Conservation (phyloP, 2,797 vertebrate species). For the Limosa lapponica region DNA sequence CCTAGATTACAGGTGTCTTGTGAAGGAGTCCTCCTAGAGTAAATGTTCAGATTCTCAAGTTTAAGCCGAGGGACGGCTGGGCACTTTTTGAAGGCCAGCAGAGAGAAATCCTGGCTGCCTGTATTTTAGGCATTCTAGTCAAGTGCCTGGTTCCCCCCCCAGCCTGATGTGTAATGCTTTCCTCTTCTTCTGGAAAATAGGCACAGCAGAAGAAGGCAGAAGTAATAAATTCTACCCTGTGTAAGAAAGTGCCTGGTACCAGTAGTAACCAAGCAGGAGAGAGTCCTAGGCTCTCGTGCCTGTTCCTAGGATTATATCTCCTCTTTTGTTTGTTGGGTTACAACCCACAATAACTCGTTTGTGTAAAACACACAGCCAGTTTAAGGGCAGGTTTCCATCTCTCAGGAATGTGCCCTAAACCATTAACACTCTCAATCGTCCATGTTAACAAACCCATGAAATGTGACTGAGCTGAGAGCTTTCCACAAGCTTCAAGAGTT, state of each 20-base stretch:
- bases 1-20: neutral
- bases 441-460: neutral
- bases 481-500: slow-evolving; percentile 2
- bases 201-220: neutral
- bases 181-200: neutral
- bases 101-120: neutral
- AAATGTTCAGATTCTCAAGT: neutral
- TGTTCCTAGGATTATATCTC: neutral
- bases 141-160: neutral
- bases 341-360: neutral
- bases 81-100: neutral
- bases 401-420: neutral
- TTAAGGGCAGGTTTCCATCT: neutral
- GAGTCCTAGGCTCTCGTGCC: fast-evolving
- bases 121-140: neutral
- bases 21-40: neutral
- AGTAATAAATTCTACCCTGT: neutral
- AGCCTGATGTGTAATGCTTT: neutral
- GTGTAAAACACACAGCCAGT: neutral
- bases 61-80: neutral
- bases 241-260: neutral
- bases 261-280: neutral
- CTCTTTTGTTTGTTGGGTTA: neutral
- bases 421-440: neutral
- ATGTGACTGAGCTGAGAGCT: neutral